phyloP scores from a whole-genome alignment of 2,113 vertebrate genomes.

The Anoura caudifer region DNA sequence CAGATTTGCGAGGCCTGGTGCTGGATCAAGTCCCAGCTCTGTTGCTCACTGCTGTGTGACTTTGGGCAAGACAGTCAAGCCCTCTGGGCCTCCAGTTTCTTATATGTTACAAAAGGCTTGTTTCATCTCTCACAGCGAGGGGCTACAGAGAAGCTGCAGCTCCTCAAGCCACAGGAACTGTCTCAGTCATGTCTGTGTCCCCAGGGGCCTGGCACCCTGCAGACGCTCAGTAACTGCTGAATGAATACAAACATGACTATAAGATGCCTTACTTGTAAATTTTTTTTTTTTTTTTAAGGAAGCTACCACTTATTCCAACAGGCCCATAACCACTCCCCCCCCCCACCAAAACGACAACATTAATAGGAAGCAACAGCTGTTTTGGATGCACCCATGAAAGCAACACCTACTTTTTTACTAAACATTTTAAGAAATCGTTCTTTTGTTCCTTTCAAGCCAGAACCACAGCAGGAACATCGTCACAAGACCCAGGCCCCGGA shows the following conservation, averaged over 20 bases:
- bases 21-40: background rate
- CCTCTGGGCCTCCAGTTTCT: background rate
- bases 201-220: background rate
- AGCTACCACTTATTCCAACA: background rate
- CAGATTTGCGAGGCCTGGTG: background rate
- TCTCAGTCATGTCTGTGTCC: background rate
- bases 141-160: background rate
- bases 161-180: background rate
- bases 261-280: background rate
- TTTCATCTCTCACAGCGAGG: background rate
- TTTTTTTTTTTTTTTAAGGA: too few relatives aligned
- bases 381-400: background rate
- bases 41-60: background rate
- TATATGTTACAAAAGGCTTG: background rate
- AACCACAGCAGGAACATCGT: background rate
- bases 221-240: background rate
- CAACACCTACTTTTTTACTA: background rate
- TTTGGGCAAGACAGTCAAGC: background rate
- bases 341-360: background rate
- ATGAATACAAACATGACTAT: background rate
- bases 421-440: conserved; percentile 26
- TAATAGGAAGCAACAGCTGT: background rate
- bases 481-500: background rate
- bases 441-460: background rate
- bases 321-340: background rate